Evolutionary conservation across 2,113 vertebrate species (phyloP).

Genomic region (Tetrax tetrax): DNA sequence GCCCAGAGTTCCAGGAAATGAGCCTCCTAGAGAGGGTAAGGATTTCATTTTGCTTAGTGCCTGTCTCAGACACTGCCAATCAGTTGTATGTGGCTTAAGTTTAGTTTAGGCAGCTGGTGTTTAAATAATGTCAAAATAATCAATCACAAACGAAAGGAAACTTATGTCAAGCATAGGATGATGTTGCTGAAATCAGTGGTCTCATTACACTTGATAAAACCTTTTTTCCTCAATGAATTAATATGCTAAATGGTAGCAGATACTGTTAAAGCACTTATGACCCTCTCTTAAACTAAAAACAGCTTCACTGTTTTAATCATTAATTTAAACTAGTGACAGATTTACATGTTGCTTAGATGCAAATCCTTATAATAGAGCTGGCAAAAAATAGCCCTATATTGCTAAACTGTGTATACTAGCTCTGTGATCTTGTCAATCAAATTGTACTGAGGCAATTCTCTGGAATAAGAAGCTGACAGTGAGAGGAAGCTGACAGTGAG

Average conservation of each 20-base stretch:
- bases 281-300: not conserved
- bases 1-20: conserved; percentile 98
- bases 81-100: not conserved
- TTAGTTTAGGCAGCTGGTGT: not conserved
- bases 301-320: not conserved
- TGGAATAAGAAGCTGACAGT: not conserved
- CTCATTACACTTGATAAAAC: not conserved
- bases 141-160: not conserved
- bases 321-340: not conserved
- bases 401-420: not conserved
- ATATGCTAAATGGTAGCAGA: not conserved
- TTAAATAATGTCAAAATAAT: not conserved
- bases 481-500: too few relatives aligned
- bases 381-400: not conserved
- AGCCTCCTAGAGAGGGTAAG: conserved; percentile 93
- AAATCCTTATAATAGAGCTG: not conserved
- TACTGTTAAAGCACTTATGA: not conserved
- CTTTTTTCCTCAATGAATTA: not conserved
- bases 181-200: not conserved
- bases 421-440: not conserved
- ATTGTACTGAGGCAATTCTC: not conserved
- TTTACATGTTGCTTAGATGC: not conserved
- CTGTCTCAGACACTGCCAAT: not conserved
- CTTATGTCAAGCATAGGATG: not conserved
- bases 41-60: not conserved